phyloP scores from a whole-genome alignment of 2,113 vertebrate species.

The Cairina moschata region DNA sequence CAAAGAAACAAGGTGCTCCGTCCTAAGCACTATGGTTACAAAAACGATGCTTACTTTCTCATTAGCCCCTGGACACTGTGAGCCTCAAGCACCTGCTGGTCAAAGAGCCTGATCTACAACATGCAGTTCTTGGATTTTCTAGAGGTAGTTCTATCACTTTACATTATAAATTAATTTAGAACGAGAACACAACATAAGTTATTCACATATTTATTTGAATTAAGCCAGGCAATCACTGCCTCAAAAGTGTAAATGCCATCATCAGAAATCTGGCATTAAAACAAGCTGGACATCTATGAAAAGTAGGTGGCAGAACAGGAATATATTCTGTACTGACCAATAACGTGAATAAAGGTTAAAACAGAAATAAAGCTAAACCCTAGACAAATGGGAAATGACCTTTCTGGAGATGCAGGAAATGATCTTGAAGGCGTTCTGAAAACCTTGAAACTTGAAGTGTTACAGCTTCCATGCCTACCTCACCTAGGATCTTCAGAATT shows the following conservation, averaged over 20 bases:
- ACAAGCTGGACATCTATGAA: neutral
- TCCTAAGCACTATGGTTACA: neutral
- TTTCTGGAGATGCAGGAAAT: neutral
- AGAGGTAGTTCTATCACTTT: neutral
- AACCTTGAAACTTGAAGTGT: neutral
- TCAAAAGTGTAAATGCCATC: neutral
- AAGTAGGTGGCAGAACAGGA: neutral
- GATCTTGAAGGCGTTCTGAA: neutral
- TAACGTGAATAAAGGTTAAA: neutral
- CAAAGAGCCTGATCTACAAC: neutral
- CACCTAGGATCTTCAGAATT: neutral
- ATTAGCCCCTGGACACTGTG: neutral
- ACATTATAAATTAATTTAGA: neutral
- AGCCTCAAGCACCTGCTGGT: neutral
- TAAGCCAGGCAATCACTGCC: neutral
- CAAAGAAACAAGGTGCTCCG: neutral
- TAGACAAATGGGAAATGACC: neutral
- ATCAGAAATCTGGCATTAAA: neutral
- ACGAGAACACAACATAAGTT: neutral
- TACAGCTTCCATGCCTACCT: neutral
- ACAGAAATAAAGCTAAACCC: neutral
- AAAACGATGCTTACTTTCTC: neutral
- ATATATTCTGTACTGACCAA: neutral
- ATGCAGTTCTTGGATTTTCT: neutral
- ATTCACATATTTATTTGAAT: neutral